Percentiles rank a stretch among this genome's conserved stretches.
These are phyloP conservation scores for Kobus ellipsiprymnus DNA, from an alignment of 2,113 vertebrate species.

Conservation along the genomic window DNA sequence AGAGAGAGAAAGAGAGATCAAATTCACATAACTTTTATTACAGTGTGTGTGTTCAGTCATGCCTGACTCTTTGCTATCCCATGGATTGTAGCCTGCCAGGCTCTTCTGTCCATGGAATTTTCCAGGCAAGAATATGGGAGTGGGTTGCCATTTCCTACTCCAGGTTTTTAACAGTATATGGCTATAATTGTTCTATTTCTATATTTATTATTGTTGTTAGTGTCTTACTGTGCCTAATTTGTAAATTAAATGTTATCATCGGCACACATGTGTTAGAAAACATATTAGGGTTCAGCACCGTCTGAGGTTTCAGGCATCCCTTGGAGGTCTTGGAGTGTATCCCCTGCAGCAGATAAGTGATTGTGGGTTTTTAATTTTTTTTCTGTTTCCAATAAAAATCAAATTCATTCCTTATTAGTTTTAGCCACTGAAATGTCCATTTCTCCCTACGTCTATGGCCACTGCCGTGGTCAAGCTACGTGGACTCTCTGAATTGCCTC, in stretches of 20 bases:
- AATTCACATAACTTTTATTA: neutral
- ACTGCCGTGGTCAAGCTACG: fast-evolving
- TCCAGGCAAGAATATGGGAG: neutral
- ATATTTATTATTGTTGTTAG: neutral
- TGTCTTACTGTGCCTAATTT: neutral
- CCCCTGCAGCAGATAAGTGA: neutral
- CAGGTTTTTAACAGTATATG: neutral
- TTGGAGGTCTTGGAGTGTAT: neutral
- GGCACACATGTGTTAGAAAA: neutral
- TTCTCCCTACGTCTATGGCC: neutral
- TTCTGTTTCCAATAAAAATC: neutral
- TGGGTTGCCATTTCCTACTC: neutral
- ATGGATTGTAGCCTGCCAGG: neutral
- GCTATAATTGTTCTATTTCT: neutral
- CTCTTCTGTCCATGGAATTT: neutral
- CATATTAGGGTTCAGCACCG: neutral
- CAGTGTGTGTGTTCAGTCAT: neutral
- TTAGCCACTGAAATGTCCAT: neutral
- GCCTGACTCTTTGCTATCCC: neutral
- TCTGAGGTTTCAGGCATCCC: neutral
- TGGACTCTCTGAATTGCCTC: neutral
- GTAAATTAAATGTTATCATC: neutral
- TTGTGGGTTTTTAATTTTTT: neutral
- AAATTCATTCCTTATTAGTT: neutral
- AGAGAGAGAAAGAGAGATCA: neutral